Percentiles rank a stretch among this genome's conserved stretches.
Evolutionary conservation across 2,888 invertebrate genomes (phyloP).

Genomic region (Lepidochrysops patricia): DNA sequence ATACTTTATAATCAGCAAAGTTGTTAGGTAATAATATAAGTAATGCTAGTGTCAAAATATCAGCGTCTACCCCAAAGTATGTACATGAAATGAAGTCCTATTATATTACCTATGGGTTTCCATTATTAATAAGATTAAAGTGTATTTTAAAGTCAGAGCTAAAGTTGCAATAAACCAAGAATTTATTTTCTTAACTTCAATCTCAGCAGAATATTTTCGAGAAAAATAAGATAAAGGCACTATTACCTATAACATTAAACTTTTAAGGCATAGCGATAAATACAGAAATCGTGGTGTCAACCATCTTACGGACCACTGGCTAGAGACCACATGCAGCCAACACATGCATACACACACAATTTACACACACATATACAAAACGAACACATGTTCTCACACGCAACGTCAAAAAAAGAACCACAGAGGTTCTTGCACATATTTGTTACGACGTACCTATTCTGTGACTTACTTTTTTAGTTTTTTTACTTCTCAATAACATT

Average conservation of each 20-base stretch:
- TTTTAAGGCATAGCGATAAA: background rate
- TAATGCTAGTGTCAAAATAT: background rate
- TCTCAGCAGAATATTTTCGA: no score
- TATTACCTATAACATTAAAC: no score
- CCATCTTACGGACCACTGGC: conserved; percentile 36
- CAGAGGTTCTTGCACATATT: conserved; percentile 20
- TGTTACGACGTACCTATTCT: conserved; percentile 17
- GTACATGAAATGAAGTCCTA: background rate
- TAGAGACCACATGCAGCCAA: conserved; percentile 33
- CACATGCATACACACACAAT: conserved; percentile 42
- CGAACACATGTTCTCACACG: conserved; percentile 62
- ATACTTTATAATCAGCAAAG: background rate
- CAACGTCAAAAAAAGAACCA: conserved; percentile 48
- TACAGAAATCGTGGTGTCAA: conserved; percentile 28
- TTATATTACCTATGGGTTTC: background rate
- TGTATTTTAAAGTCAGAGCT: no score
- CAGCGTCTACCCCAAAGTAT: background rate
- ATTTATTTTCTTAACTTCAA: no score
- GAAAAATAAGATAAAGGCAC: no score
- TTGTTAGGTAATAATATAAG: no score
- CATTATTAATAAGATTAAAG: no score
- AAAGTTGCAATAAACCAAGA: no score
- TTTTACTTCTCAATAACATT: no score
- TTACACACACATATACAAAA: conserved; percentile 35
- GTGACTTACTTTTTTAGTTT: background rate